A percentile compares a stretch with the other conserved stretches of the same genome.
Evolutionary conservation across 2,113 vertebrate species (phyloP).

Genomic region (Trinectes maculatus): DNA sequence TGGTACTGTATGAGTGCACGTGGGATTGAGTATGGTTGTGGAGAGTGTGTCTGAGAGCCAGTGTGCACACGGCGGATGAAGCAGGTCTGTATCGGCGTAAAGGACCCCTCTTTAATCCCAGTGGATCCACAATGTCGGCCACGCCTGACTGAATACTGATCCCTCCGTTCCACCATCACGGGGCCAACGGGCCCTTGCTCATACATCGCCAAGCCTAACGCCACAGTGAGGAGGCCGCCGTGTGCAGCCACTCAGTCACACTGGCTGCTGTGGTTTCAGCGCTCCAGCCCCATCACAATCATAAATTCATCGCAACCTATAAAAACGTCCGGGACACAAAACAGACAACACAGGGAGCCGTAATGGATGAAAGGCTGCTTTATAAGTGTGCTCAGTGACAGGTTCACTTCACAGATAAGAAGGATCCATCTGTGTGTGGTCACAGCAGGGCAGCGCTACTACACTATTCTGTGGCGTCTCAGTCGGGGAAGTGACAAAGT

Average conservation of each 20-base stretch:
- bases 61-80: slow-evolving; percentile 13
- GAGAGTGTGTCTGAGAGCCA: slow-evolving; percentile 2
- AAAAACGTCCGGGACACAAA: slow-evolving; percentile 56
- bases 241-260: slow-evolving; percentile 44
- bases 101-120: slow-evolving; percentile 49
- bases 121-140: slow-evolving; percentile 43
- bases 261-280: slow-evolving; percentile 22
- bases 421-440: slow-evolving; percentile 58
- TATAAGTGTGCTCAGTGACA: slow-evolving; percentile 71
- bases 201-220: slow-evolving; percentile 18
- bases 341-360: slow-evolving; percentile 63
- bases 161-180: slow-evolving; percentile 47
- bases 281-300: slow-evolving; percentile 53
- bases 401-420: slow-evolving; percentile 72
- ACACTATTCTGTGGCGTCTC: slow-evolving; percentile 35
- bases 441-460: slow-evolving; percentile 44
- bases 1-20: slow-evolving; percentile 25
- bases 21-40: slow-evolving; percentile 9
- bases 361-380: slow-evolving; percentile 74
- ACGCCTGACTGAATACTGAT: slow-evolving; percentile 49
- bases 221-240: slow-evolving; percentile 20
- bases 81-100: slow-evolving; percentile 29
- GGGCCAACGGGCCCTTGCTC: slow-evolving; percentile 2
- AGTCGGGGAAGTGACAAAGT: slow-evolving; percentile 49
- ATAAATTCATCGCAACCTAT: slow-evolving; percentile 62